These are phyloP conservation scores for Pherbina coryleti DNA, from an alignment of 2,888 invertebrate genomes.

Conservation along the genomic window DNA sequence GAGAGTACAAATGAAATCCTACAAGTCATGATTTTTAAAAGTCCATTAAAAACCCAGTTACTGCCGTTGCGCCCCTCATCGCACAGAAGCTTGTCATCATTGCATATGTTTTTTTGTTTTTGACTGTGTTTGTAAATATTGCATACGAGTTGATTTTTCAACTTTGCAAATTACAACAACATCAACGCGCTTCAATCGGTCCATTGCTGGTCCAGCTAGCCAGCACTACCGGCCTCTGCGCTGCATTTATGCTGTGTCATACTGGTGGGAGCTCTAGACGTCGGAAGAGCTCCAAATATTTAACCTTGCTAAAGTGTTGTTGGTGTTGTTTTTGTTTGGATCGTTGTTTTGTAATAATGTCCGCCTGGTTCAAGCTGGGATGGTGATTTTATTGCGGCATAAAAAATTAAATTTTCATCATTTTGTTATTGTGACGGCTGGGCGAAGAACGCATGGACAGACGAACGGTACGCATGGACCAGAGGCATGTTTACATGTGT, in stretches of 20 bases:
- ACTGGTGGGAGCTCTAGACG: not conserved
- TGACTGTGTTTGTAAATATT: constrained; percentile 9
- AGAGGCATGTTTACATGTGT: constrained; percentile 21
- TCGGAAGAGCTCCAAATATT: constrained; percentile 10
- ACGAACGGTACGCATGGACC: not conserved
- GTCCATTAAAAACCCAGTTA: constrained; percentile 23
- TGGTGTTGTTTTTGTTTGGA: not conserved
- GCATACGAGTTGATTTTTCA: constrained; percentile 17
- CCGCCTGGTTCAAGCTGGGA: not conserved
- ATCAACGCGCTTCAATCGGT: not conserved
- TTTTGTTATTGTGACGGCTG: constrained; percentile 19
- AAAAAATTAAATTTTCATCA: constrained; percentile 5
- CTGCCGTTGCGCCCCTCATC: not conserved
- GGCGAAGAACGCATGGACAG: constrained; percentile 1
- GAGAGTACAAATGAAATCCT: constrained; percentile 12
- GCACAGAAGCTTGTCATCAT: not conserved
- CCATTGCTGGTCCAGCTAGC: not conserved
- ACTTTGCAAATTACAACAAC: not conserved
- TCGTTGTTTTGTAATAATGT: not conserved
- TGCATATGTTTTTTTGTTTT: not conserved
- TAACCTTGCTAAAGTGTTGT: constrained; percentile 13
- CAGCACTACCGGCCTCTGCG: not conserved
- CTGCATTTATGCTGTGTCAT: not conserved
- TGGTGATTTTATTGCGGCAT: constrained; percentile 18
- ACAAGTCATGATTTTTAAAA: constrained; percentile 26